These are phyloP conservation scores for Achatina immaculata DNA, from an alignment of 1,140 invertebrate genomes.

Conservation along the genomic window DNA sequence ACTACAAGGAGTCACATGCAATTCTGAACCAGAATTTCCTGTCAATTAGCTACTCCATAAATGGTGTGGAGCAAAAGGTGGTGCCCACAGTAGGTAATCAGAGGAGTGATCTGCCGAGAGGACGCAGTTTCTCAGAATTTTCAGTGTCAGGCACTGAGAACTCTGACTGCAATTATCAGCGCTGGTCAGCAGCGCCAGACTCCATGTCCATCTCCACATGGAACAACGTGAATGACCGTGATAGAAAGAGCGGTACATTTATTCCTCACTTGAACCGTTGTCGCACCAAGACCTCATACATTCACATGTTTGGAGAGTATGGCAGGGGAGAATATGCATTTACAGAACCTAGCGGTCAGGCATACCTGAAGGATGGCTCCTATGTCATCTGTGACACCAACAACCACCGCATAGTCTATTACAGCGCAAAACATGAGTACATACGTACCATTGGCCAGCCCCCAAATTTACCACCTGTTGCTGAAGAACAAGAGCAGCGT, in stretches of 20 bases:
- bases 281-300: constrained; percentile 99
- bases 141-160: constrained; percentile 13
- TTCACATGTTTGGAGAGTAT: constrained; percentile 99
- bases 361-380: constrained; percentile 98
- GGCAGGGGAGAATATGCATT: constrained; percentile 92
- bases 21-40: constrained; percentile 26
- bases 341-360: constrained; percentile 98
- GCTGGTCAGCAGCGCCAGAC: constrained; percentile 37
- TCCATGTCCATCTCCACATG: constrained; percentile 37
- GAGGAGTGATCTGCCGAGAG: not conserved
- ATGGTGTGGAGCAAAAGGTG: constrained; percentile 22
- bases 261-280: constrained; percentile 36
- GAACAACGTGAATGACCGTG: constrained; percentile 30
- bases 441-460: constrained; percentile 33
- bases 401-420: constrained; percentile 89
- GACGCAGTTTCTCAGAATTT: constrained; percentile 19
- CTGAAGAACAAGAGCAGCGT: constrained; percentile 23
- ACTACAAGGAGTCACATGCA: constrained; percentile 25
- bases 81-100: not conserved
- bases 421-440: constrained; percentile 30
- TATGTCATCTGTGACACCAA: constrained; percentile 99
- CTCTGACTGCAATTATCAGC: constrained; percentile 35
- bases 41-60: constrained; percentile 17
- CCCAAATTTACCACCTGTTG: constrained; percentile 28
- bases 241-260: constrained; percentile 32